Base-by-base conservation (phyloP, 2,888 invertebrate species). In the Eristalis tenax region DNA sequence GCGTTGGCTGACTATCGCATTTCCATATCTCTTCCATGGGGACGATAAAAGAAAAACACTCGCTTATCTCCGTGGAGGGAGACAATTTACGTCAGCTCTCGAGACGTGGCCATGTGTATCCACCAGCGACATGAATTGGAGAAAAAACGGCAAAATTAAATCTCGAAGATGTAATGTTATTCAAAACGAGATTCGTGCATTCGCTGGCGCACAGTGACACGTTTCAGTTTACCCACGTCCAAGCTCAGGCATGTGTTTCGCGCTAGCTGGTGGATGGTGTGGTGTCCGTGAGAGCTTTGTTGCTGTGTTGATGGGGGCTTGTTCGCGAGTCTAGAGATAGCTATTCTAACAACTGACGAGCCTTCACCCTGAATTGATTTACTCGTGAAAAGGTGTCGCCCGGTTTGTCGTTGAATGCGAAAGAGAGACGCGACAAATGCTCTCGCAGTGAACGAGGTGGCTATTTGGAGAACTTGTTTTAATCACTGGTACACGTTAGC, bases 391-490 rank as follows among this genome's bases (percentile, higher is more conserved):
- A 26, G 18, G 18, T 18, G 50, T 50, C 18, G 8, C 50, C n/a
- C n/a, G 15, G n/a, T 10, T 1, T 38, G 40, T 18, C 43, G n/a
- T 6, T 6, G 32, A 22, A 2, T 56, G 4, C 11, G 4, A 8
- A 15, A 28, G 28, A 28, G 43, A 50, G n/a, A 40, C 50, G 15
- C 43, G n/a, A 5, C 43, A 43, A 43, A 43, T n/a, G 43, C 40
- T 40, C 40, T 4, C 15, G 40, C 13, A 15, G 2, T 40, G 4
- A 64, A 40, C 22, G 15, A 28, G 4, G 18, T n/a, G n/a, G n/a
- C n/a, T 50, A 28, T 50, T 43, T 66, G 28, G n/a, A 68, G 26
- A 68, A 69, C 69, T 56, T 13, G 56, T 69, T 69, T 57, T 22
- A 35, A 50, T 68, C 38, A 22, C 13, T 15, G 11, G 10, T 32